Percentiles rank a stretch among this genome's conserved stretches.
Evolutionary conservation across 2,113 vertebrate species (phyloP).

Genomic region (Tonatia bakeri): DNA sequence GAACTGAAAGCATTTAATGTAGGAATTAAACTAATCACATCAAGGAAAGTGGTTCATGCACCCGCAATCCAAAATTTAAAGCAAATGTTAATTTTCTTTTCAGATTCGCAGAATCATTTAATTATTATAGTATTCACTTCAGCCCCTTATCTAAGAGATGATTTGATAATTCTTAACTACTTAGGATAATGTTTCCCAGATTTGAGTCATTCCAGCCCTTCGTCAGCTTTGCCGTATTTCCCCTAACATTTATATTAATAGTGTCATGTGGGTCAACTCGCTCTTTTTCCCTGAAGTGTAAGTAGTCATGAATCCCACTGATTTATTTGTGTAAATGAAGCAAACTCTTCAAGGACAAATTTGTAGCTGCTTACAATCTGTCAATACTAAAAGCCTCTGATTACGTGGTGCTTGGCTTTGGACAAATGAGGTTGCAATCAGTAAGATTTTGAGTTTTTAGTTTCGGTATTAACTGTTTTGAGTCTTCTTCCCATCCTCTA

Average conservation of each 20-base stretch:
- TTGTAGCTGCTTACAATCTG: background rate
- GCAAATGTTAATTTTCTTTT: background rate
- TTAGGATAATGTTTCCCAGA: background rate
- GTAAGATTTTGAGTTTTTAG: background rate
- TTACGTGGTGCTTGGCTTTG: background rate
- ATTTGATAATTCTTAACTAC: background rate
- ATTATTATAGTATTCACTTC: background rate
- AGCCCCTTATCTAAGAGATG: background rate
- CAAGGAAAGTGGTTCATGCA: background rate
- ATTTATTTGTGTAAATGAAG: slow-evolving; percentile 5
- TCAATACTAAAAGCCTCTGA: background rate
- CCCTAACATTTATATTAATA: background rate
- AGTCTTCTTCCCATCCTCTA: background rate
- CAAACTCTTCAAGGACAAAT: background rate
- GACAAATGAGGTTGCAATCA: background rate
- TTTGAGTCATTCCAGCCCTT: background rate
- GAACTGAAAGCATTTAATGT: background rate
- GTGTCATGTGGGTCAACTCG: background rate
- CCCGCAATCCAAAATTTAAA: background rate
- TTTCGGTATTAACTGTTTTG: background rate
- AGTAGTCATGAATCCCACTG: background rate
- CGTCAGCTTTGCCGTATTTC: background rate
- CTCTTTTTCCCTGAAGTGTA: background rate
- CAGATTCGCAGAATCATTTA: background rate
- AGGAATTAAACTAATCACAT: background rate